Percentiles rank a stretch among this genome's conserved stretches.
Evolutionary conservation across 2,888 invertebrate species (phyloP).

Genomic region (Leuctra nigra): DNA sequence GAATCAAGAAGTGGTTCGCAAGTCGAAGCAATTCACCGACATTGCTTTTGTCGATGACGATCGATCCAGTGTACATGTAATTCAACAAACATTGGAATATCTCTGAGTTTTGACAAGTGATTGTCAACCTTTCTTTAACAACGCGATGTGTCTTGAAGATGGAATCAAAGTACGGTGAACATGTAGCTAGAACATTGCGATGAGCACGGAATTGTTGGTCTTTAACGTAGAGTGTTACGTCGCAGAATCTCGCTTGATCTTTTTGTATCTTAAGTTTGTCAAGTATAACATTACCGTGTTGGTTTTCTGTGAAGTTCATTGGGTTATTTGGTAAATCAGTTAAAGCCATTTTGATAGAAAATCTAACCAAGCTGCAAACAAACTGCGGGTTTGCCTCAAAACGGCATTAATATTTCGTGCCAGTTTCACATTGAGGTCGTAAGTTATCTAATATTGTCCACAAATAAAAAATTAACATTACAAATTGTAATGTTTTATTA

Average conservation of each 20-base stretch:
- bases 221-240: slow-evolving; percentile 52
- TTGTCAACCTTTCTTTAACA: slow-evolving; percentile 47
- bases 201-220: slow-evolving; percentile 53
- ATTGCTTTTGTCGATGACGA: slow-evolving; percentile 51
- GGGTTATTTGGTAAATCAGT: slow-evolving; percentile 25
- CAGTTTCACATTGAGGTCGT: too few relatives aligned
- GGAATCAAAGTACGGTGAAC: slow-evolving; percentile 58
- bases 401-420: too few relatives aligned
- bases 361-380: too few relatives aligned
- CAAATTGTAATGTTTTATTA: too few relatives aligned
- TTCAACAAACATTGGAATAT: slow-evolving; percentile 52
- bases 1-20: slow-evolving; percentile 55
- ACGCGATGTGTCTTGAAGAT: slow-evolving; percentile 49
- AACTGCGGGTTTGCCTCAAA: too few relatives aligned
- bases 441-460: too few relatives aligned
- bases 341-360: slow-evolving; percentile 23
- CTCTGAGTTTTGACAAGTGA: slow-evolving; percentile 50
- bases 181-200: slow-evolving; percentile 54
- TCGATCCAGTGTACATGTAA: slow-evolving; percentile 56
- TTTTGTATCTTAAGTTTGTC: slow-evolving; percentile 44
- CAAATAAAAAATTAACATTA: too few relatives aligned
- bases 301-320: slow-evolving; percentile 41
- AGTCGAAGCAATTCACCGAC: slow-evolving; percentile 54
- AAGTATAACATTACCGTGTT: slow-evolving; percentile 39
- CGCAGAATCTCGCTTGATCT: slow-evolving; percentile 52